Base-by-base conservation (phyloP, 2,888 invertebrate species). In the Orthosia gothica region DNA sequence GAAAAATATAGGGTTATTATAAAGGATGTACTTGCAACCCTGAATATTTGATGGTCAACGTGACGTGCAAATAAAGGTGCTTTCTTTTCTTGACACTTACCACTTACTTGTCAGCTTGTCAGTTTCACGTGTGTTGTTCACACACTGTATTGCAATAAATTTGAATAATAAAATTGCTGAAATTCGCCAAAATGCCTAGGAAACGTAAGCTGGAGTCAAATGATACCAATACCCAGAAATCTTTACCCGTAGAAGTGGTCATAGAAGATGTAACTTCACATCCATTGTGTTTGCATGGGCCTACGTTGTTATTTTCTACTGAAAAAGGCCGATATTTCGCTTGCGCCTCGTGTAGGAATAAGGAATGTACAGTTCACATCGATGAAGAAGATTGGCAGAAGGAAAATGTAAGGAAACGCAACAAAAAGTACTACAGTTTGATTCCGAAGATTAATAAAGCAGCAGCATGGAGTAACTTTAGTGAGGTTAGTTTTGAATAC, bases 281-380 rank as follows among this genome's bases (percentile, higher is more conserved):
- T 94, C 98, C 98, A 0, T 88, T 97, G 62, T 98, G 98, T 88
- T 93, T 97, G 26, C 98, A 98, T 89, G 98, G 98, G 0, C 98
- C 98, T 59, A 98, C 98, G 11, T 93, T 98, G 74, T 93, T 98
- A 69, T 98, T 98, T 96, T 97, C 97, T 26, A 93, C 91, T 57
- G 95, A 95, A 82, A 95, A 97, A 70, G 95, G 97, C 55, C 95
- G 96, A 83, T 99, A 98, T 94, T 99, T 97, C 93, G 98, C 98
- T 0, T 99, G 99, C 93, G 98, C 99, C 0, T 98, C 98, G 1
- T 98, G 98, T 91, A 97, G 99, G 72, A 98, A 98, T 89, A 97
- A 98, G 79, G 97, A 97, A 15, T 99, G 99, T 89, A 95, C 97
- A 5, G 98, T 98, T 91, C 98, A 97, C 87, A 96, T 98, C 49